Conservation (phyloP, 2,888 invertebrate species). For the Aporophyla lueneburgensis region DNA sequence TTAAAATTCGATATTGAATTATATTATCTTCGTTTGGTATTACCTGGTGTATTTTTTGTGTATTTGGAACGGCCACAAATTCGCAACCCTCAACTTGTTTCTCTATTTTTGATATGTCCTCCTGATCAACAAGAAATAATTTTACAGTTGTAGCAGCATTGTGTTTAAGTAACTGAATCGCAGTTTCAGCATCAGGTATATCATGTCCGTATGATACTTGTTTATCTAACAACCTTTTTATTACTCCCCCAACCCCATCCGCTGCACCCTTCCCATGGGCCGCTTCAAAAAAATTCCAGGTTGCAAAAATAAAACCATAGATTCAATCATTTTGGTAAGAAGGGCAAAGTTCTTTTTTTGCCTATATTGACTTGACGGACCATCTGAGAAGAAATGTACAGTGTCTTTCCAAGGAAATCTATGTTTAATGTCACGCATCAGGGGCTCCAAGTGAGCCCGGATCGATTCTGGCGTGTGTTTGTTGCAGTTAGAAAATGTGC, state of each 20-base stretch:
- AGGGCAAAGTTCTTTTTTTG: conserved; percentile 41
- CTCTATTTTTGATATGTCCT: conserved; percentile 18
- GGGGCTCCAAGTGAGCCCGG: conserved; percentile 19
- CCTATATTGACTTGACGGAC: conserved; percentile 26
- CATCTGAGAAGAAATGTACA: conserved; percentile 30
- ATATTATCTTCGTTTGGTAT: conserved; percentile 29
- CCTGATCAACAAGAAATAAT: conserved; percentile 28
- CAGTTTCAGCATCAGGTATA: conserved; percentile 51
- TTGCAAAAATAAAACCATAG: conserved; percentile 36
- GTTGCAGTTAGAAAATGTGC: conserved; percentile 12
- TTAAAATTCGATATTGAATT: conserved; percentile 30
- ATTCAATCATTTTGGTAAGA: conserved; percentile 30
- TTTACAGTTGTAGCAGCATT: conserved; percentile 29
- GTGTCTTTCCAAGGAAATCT: conserved; percentile 4
- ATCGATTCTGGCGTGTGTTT: conserved; percentile 13
- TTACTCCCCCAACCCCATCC: conserved; percentile 57
- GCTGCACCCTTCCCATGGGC: conserved; percentile 45
- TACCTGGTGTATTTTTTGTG: conserved; percentile 28
- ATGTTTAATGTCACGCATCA: conserved; percentile 5
- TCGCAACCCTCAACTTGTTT: conserved; percentile 13
- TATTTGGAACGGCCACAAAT: conserved; percentile 28
- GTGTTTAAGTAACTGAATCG: conserved; percentile 25
- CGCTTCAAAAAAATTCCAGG: conserved; percentile 31
- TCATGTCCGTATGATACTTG: conserved; percentile 46
- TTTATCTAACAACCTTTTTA: conserved; percentile 52